Evolutionary conservation across 2,888 invertebrate species (phyloP).

Genomic region (Boloria euphrosyne): DNA sequence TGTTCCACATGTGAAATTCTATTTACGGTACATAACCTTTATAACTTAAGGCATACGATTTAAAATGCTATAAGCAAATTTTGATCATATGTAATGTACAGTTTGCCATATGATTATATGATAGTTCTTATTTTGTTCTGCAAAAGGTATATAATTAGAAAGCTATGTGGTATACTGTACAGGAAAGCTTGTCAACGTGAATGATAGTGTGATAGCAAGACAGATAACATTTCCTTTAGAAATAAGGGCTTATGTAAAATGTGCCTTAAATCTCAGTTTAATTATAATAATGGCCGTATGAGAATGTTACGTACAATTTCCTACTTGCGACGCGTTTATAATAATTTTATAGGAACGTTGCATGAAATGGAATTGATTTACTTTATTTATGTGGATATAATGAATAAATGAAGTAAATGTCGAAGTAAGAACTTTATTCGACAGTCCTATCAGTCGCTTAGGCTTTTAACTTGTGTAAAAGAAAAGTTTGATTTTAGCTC

Average conservation of each 20-base stretch:
- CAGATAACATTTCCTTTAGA: slow-evolving; percentile 48
- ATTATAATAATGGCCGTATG: slow-evolving; percentile 22
- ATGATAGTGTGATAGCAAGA: slow-evolving; percentile 51
- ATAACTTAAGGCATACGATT: background rate
- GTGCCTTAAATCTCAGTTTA: slow-evolving; percentile 23
- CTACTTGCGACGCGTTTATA: slow-evolving; percentile 13
- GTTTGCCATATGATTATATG: slow-evolving; percentile 6
- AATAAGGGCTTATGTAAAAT: slow-evolving; percentile 41
- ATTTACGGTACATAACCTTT: slow-evolving; percentile 4
- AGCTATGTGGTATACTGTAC: slow-evolving; percentile 26
- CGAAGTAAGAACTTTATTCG: background rate
- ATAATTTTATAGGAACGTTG: slow-evolving; percentile 13
- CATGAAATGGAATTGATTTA: slow-evolving; percentile 14
- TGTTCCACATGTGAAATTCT: slow-evolving; percentile 18
- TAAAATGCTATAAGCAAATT: slow-evolving; percentile 11
- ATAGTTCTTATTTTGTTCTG: slow-evolving; percentile 9
- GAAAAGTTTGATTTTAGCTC: too few species aligned
- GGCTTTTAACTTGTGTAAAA: too few species aligned
- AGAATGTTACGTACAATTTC: slow-evolving; percentile 16
- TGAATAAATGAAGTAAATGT: background rate
- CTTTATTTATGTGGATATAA: background rate
- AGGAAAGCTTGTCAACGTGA: slow-evolving; percentile 53
- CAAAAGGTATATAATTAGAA: slow-evolving; percentile 1
- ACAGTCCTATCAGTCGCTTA: too few species aligned
- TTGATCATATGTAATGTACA: slow-evolving; percentile 21